Evolutionary conservation across 1,140 invertebrate species (phyloP).

Genomic region (Ladona fulva): DNA sequence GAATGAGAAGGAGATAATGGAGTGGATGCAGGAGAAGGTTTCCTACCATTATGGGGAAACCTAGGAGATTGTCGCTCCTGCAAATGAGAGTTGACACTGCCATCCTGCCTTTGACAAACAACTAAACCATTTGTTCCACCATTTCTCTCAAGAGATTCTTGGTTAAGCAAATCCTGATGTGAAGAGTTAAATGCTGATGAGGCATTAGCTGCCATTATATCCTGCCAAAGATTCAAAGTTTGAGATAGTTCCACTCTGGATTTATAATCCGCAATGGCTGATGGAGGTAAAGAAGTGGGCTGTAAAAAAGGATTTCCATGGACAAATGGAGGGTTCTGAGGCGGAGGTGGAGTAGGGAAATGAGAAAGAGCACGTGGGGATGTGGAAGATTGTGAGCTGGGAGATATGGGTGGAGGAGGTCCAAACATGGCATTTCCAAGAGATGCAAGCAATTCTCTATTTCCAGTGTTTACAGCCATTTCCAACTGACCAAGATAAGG

Average conservation of each 20-base stretch:
- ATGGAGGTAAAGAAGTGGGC: neutral
- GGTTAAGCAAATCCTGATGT: neutral
- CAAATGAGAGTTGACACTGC: neutral
- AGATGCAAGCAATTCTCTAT: neutral
- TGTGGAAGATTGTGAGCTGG: neutral
- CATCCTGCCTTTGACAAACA: neutral
- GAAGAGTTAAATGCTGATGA: neutral
- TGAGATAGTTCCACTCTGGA: neutral
- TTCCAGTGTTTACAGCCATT: neutral
- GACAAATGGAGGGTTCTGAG: neutral
- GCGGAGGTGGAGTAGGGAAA: neutral
- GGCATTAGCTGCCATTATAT: neutral
- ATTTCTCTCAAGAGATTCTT: neutral
- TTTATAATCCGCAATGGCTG: neutral
- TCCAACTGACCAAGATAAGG: neutral
- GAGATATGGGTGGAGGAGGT: neutral
- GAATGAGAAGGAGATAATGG: neutral
- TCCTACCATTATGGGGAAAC: neutral
- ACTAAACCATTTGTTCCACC: neutral
- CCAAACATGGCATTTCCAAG: neutral
- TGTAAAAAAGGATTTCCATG: neutral
- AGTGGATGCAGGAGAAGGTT: neutral
- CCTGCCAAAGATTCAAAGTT: neutral
- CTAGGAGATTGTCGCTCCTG: neutral
- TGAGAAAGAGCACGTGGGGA: neutral